Conservation (phyloP, 2,888 invertebrate species). For the Catocala fraxini region DNA sequence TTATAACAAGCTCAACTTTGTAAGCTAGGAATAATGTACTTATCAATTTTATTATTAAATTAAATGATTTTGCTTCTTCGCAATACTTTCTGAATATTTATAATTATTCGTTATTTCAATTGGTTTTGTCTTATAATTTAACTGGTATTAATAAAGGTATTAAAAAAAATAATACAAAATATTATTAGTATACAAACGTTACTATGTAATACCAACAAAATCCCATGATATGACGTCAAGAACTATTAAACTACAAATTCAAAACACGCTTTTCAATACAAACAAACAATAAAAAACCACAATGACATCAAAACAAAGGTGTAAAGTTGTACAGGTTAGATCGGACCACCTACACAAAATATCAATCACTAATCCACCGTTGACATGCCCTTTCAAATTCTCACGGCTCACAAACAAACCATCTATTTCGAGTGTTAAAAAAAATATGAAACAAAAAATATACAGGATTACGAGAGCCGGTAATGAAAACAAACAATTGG, state of each 20-base stretch:
- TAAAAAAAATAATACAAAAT: no score
- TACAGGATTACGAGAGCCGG: slow-evolving; percentile 70
- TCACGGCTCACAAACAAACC: slow-evolving; percentile 76
- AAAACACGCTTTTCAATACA: not conserved
- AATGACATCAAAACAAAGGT: slow-evolving; percentile 5
- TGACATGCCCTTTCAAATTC: slow-evolving; percentile 75
- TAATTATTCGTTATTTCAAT: no score
- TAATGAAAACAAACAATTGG: slow-evolving; percentile 76
- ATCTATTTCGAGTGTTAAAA: slow-evolving; percentile 71
- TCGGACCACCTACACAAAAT: slow-evolving; percentile 58
- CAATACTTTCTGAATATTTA: no score
- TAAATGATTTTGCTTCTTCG: no score
- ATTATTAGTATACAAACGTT: no score
- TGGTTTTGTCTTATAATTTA: no score
- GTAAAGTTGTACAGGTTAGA: slow-evolving; percentile 22
- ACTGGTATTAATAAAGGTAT: no score
- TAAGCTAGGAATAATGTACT: no score
- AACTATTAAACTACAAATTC: not conserved
- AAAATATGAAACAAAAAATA: slow-evolving; percentile 71
- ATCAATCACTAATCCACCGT: slow-evolving; percentile 58
- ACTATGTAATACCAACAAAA: no score
- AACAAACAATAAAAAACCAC: not conserved
- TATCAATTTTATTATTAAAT: no score
- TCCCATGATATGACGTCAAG: no score
- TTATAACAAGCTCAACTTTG: no score